Evolutionary conservation across 2,797 vertebrate species (phyloP).

Genomic region (Eutrigla gurnardus): DNA sequence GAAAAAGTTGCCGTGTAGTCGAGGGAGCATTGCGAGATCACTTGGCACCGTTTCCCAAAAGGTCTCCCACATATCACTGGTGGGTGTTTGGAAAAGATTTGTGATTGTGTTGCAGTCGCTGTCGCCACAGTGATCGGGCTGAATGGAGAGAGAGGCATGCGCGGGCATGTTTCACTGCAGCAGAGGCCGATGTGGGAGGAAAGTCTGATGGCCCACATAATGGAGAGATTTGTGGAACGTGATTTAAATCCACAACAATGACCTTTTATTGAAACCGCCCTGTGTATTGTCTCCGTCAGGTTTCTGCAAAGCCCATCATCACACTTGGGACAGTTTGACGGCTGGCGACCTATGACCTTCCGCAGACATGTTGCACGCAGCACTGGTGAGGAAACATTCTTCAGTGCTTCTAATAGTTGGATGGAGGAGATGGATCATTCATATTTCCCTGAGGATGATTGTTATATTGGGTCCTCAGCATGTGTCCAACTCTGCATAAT

Average conservation of each 20-base stretch:
- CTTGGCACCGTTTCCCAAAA: not conserved
- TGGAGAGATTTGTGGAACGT: not conserved
- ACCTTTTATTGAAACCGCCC: constrained; percentile 3
- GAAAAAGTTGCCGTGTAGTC: not conserved
- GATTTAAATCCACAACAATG: constrained; percentile 11
- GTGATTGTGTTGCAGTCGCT: constrained; percentile 23
- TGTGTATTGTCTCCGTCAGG: constrained; percentile 1
- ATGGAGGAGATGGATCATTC: too few species aligned
- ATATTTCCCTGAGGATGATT: too few species aligned
- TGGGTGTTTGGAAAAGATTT: constrained; percentile 9
- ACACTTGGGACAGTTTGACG: not conserved
- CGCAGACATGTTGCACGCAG: not conserved
- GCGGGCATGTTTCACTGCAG: constrained; percentile 27
- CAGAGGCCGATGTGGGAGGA: constrained; percentile 9
- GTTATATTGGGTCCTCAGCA: too few species aligned
- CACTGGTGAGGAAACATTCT: not conserved
- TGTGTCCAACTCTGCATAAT: not conserved
- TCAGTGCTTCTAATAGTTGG: too few species aligned
- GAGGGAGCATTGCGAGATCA: not conserved
- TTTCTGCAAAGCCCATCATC: not conserved
- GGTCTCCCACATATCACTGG: not conserved
- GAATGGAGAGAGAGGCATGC: constrained; percentile 34
- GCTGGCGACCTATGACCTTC: constrained; percentile 21
- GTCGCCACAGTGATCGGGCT: constrained; percentile 24
- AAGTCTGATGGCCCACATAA: not conserved